Conservation (phyloP, 2,888 invertebrate species). For the Xestia c-nigrum region DNA sequence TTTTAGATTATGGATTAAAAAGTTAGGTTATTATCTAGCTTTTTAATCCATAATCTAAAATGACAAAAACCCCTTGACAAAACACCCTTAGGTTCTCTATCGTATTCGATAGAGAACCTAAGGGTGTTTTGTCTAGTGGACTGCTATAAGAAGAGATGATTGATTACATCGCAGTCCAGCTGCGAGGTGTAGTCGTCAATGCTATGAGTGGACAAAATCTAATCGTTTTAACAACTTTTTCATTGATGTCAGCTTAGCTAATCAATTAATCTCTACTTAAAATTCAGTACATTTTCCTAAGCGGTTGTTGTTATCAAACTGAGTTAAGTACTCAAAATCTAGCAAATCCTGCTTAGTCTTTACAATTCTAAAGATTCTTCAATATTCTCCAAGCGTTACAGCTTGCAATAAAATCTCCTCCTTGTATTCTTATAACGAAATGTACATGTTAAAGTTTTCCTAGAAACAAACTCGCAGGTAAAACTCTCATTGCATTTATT, state of each 20-base stretch:
- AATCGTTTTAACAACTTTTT: not conserved
- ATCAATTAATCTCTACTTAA: not conserved
- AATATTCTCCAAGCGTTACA: not conserved
- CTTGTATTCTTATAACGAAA: conserved; percentile 1
- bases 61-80: too few species aligned
- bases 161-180: not conserved
- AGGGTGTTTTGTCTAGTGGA: not conserved
- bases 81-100: too few species aligned
- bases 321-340: not conserved
- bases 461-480: conserved; percentile 26
- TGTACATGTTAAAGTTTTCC: conserved; percentile 7
- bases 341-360: not conserved
- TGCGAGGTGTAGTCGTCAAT: not conserved
- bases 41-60: too few species aligned
- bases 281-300: not conserved
- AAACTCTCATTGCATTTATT: conserved; percentile 40
- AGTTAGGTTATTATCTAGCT: too few species aligned
- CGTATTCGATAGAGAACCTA: too few species aligned
- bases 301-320: not conserved
- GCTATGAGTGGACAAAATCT: not conserved
- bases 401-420: not conserved
- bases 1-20: too few species aligned
- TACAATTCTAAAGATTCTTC: not conserved
- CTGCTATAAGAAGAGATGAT: not conserved
- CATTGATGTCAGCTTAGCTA: not conserved